Evolutionary conservation across 2,113 vertebrate genomes (phyloP).

Genomic region (Phalacrocorax brasilianus): DNA sequence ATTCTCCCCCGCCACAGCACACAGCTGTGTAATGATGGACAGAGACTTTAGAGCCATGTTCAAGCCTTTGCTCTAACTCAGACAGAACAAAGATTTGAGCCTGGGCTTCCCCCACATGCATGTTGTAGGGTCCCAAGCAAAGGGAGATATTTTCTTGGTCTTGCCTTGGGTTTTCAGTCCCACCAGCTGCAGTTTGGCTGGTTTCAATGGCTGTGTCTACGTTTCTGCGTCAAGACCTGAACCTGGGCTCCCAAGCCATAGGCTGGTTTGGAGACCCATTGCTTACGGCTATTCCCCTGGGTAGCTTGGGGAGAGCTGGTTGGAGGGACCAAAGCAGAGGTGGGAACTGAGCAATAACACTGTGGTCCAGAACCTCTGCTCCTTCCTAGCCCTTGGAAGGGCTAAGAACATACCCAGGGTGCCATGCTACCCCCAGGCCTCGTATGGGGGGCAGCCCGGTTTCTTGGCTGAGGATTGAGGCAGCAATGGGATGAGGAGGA

Average conservation of each 20-base stretch:
- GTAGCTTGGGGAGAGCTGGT: not conserved
- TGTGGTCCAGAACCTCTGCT: not conserved
- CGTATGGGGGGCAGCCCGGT: not conserved
- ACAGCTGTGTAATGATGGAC: not conserved
- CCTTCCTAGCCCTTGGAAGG: not conserved
- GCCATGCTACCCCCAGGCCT: not conserved
- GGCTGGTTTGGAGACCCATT: not conserved
- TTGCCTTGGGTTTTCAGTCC: not conserved
- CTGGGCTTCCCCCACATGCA: fast-evolving
- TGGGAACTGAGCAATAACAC: not conserved
- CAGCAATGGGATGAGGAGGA: not conserved
- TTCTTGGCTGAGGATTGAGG: not conserved
- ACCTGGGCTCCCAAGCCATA: not conserved
- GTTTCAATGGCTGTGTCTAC: not conserved
- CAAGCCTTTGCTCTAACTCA: not conserved
- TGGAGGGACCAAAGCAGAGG: not conserved
- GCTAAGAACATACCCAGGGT: not conserved
- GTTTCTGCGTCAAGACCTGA: not conserved
- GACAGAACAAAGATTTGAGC: not conserved
- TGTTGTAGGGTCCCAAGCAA: not conserved
- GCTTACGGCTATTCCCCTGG: not conserved
- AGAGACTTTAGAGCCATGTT: not conserved
- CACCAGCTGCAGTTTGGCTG: not conserved
- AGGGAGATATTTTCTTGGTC: not conserved
- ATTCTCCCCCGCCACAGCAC: not conserved